Percentiles rank a stretch among this genome's conserved stretches.
Conservation (phyloP, 2,797 vertebrate genomes). For the Alectoris magna region DNA sequence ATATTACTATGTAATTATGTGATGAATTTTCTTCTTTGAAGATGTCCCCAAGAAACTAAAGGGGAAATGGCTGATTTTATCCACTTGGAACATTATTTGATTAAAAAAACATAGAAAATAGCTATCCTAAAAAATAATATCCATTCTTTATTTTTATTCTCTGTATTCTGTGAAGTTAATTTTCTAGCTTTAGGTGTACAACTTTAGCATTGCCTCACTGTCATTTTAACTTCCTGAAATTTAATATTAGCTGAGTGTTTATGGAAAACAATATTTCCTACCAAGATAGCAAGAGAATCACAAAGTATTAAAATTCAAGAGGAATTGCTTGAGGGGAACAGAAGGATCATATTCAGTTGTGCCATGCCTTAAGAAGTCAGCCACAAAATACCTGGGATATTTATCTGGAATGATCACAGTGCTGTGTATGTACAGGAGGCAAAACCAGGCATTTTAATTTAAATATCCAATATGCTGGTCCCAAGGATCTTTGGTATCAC, state of each 20-base stretch:
- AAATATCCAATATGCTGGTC: not conserved
- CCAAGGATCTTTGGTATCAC: not conserved
- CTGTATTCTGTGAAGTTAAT: not conserved
- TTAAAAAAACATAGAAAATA: not conserved
- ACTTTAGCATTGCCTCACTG: not conserved
- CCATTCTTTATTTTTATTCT: not conserved
- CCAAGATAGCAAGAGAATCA: conserved; percentile 3
- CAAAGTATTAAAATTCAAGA: conserved; percentile 43
- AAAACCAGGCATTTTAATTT: conserved; percentile 45
- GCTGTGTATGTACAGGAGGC: not conserved
- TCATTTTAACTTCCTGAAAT: conserved; percentile 15
- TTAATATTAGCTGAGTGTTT: not conserved
- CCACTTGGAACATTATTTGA: not conserved
- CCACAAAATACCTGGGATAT: conserved; percentile 22
- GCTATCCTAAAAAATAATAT: not conserved
- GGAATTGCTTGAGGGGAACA: not conserved
- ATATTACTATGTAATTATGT: not conserved
- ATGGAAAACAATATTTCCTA: conserved; percentile 12
- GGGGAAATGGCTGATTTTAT: not conserved
- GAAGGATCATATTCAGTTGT: conserved; percentile 12
- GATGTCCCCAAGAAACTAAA: not conserved
- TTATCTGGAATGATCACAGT: conserved; percentile 7
- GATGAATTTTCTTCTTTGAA: not conserved
- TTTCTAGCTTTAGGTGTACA: conserved; percentile 22
- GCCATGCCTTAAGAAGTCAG: conserved; percentile 14